phyloP scores from a whole-genome alignment of 1,140 invertebrate species.

The Halictus rubicundus region DNA sequence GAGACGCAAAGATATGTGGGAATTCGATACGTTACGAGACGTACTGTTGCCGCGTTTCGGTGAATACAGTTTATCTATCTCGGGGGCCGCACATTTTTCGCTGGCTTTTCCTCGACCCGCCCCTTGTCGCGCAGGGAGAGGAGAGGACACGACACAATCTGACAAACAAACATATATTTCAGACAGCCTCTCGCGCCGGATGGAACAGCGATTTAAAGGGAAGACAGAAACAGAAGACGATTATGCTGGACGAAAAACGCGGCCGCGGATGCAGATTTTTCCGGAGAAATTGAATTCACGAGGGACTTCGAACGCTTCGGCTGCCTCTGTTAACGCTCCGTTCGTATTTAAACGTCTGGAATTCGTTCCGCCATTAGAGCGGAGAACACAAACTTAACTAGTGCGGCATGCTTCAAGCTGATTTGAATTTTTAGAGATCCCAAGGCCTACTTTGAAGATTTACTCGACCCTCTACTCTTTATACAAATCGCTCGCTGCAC shows the following conservation, averaged over 20 bases:
- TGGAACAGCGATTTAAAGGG: slow-evolving; percentile 20
- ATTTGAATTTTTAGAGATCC: too few relatives aligned
- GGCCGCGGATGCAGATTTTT: slow-evolving; percentile 12
- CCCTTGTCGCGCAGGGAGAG: not conserved
- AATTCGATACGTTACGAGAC: slow-evolving; percentile 25
- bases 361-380: not conserved
- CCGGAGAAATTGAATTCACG: slow-evolving; percentile 18
- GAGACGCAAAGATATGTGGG: slow-evolving; percentile 18
- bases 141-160: slow-evolving; percentile 55
- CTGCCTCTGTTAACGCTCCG: slow-evolving; percentile 19
- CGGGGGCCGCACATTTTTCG: slow-evolving; percentile 32
- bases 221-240: slow-evolving; percentile 40
- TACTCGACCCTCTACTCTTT: too few relatives aligned
- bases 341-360: not conserved
- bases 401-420: too few relatives aligned
- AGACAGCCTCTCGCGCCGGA: slow-evolving; percentile 25
- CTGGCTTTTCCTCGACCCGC: slow-evolving; percentile 14
- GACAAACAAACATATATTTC: slow-evolving; percentile 67
- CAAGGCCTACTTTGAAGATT: too few relatives aligned
- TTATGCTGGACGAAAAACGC: slow-evolving; percentile 26
- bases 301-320: not conserved
- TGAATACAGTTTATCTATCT: slow-evolving; percentile 52
- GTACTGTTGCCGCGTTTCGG: slow-evolving; percentile 34
- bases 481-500: not conserved
- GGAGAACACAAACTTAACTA: not conserved